Percentiles rank a stretch among this genome's conserved stretches.
Evolutionary conservation across 2,888 invertebrate genomes (phyloP).

Genomic region (Scaptomyza reducta): DNA sequence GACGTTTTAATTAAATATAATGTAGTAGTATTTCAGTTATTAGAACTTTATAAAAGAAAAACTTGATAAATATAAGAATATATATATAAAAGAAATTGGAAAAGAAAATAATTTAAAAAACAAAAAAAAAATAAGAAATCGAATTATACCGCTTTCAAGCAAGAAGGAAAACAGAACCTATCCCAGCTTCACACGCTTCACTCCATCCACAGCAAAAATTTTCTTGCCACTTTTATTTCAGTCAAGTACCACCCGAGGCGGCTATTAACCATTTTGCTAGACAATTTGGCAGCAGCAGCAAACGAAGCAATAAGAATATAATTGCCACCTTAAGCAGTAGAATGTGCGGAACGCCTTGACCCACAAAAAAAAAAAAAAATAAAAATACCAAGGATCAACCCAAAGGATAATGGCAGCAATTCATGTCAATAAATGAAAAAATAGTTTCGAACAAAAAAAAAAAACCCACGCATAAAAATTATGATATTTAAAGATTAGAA

Average conservation of each 20-base stretch:
- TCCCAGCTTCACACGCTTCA: background rate
- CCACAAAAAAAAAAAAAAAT: too few relatives aligned
- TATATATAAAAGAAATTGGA: too few relatives aligned
- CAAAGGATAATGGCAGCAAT: too few relatives aligned
- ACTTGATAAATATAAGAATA: too few relatives aligned
- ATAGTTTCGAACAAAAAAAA: background rate
- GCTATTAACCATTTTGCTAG: slow-evolving; percentile 67
- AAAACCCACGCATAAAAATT: background rate
- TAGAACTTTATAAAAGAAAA: too few relatives aligned
- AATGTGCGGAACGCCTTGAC: too few relatives aligned
- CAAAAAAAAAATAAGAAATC: slow-evolving; percentile 29
- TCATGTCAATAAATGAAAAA: too few relatives aligned
- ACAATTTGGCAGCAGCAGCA: slow-evolving; percentile 62
- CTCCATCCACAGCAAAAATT: background rate
- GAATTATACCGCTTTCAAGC: slow-evolving; percentile 40
- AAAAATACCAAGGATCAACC: too few relatives aligned
- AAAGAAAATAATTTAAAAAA: too few relatives aligned
- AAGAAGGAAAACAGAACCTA: slow-evolving; percentile 8
- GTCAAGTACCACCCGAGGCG: slow-evolving; percentile 53
- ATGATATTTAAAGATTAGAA: background rate
- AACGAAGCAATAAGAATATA: slow-evolving; percentile 70
- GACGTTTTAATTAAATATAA: too few relatives aligned
- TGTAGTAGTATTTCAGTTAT: too few relatives aligned
- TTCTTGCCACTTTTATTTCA: slow-evolving; percentile 24
- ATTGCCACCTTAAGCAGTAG: too few relatives aligned